These are phyloP conservation scores for Philopotamus ludificatus DNA, from an alignment of 1,140 invertebrate species.

Conservation along the genomic window DNA sequence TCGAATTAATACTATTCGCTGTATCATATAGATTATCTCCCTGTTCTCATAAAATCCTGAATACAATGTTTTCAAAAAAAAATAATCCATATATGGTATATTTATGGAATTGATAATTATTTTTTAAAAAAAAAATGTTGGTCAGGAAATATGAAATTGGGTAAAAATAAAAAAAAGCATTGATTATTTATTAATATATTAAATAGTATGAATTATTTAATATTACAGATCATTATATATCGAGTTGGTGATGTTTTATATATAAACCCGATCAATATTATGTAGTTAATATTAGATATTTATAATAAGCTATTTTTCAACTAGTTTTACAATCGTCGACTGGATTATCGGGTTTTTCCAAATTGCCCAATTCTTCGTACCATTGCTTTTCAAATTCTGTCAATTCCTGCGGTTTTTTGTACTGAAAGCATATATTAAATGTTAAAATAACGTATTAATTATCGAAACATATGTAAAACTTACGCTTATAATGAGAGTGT, in stretches of 20 bases:
- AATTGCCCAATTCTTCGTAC: constrained; percentile 49
- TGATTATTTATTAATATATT: constrained; percentile 31
- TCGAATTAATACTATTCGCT: too few species aligned
- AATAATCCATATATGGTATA: too few species aligned
- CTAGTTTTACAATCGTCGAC: constrained; percentile 55
- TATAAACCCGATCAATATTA: too few species aligned
- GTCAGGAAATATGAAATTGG: too few species aligned
- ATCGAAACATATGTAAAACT: constrained; percentile 42
- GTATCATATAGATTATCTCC: too few species aligned
- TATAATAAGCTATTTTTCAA: constrained; percentile 36
- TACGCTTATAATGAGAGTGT: constrained; percentile 77
- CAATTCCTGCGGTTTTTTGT: constrained; percentile 70
- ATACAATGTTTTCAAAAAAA: too few species aligned
- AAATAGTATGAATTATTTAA: not conserved
- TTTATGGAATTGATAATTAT: too few species aligned
- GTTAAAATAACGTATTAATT: constrained; percentile 7
- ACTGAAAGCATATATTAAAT: constrained; percentile 57
- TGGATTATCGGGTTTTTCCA: constrained; percentile 49
- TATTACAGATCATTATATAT: too few species aligned
- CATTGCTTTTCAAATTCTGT: constrained; percentile 67
- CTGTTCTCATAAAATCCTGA: too few species aligned
- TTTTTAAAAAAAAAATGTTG: too few species aligned
- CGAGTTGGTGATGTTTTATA: too few species aligned
- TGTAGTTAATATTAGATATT: not conserved
- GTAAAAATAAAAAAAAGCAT: constrained; percentile 14